Percentiles rank a stretch among this genome's conserved stretches.
Evolutionary conservation across 2,113 vertebrate genomes (phyloP).

Genomic region (Bambusicola thoracicus): DNA sequence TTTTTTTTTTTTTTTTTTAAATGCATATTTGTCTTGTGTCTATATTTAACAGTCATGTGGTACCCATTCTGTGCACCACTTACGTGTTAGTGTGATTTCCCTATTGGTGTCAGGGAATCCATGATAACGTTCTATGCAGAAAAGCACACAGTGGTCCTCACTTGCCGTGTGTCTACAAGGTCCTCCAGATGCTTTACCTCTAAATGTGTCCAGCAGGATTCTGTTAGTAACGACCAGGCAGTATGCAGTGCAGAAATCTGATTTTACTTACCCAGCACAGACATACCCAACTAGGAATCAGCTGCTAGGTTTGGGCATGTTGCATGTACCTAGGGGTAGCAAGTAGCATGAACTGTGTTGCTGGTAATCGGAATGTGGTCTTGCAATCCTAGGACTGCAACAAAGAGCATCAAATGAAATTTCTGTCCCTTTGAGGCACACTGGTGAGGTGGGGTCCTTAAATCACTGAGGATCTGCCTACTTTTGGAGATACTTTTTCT

Average conservation of each 20-base stretch:
- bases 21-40: background rate
- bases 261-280: background rate
- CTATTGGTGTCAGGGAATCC: background rate
- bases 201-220: rapidly evolving
- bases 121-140: background rate
- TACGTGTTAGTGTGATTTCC: background rate
- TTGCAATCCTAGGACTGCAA: background rate
- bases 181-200: background rate
- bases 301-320: background rate
- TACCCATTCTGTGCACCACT: background rate
- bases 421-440: background rate
- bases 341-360: rapidly evolving
- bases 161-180: background rate
- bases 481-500: background rate
- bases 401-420: background rate
- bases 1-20: background rate
- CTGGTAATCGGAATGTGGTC: background rate
- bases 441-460: background rate
- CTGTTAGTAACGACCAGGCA: background rate
- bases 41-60: background rate
- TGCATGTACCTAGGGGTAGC: too few species aligned
- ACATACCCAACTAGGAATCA: background rate
- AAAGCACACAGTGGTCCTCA: background rate
- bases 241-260: background rate
- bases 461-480: background rate